These are phyloP conservation scores for Triplophysa siluroides DNA, from an alignment of 2,113 vertebrate genomes.

Conservation along the genomic window DNA sequence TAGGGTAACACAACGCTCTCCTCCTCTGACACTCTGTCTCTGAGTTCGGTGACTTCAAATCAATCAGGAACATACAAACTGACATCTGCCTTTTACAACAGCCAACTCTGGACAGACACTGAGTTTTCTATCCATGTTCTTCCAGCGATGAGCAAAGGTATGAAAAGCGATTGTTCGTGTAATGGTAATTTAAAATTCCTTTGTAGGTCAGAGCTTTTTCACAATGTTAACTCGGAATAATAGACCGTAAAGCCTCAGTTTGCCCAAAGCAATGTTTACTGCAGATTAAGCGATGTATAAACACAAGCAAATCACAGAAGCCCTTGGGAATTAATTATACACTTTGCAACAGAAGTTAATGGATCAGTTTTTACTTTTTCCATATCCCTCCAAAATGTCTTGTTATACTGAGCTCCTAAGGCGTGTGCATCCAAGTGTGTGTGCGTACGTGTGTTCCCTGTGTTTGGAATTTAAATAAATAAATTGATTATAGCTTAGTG, in stretches of 20 bases:
- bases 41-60: conserved; percentile 54
- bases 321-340: not conserved
- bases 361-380: not conserved
- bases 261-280: conserved; percentile 13
- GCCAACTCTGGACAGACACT: conserved; percentile 35
- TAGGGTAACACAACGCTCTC: conserved; percentile 60
- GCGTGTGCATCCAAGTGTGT: not conserved
- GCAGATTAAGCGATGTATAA: not conserved
- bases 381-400: not conserved
- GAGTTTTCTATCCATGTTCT: conserved; percentile 56
- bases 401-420: not conserved
- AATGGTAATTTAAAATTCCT: not conserved
- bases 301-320: not conserved
- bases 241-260: not conserved
- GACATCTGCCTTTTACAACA: conserved; percentile 47
- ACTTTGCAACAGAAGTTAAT: not conserved
- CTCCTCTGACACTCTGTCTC: conserved; percentile 51
- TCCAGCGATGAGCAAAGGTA: not conserved
- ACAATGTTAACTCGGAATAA: not conserved
- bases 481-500: too few species aligned
- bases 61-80: conserved; percentile 63
- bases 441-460: too few species aligned
- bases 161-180: not conserved
- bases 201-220: not conserved
- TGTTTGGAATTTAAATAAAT: too few species aligned